Evolutionary conservation across 2,888 invertebrate genomes (phyloP).

Genomic region (Tinea pellionella): DNA sequence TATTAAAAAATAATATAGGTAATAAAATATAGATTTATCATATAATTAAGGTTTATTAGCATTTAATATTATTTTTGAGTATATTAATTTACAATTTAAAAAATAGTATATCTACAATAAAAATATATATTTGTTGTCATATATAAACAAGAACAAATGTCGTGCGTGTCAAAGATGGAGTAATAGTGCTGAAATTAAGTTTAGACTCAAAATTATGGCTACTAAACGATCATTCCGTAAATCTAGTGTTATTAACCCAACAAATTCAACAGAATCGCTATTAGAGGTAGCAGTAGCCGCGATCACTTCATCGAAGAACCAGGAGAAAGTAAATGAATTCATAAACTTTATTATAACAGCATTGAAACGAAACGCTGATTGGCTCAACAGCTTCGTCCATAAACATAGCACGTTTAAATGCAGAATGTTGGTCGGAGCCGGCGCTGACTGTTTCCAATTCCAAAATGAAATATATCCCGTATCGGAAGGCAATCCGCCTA

Average conservation of each 20-base stretch:
- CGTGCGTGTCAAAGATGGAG: not conserved
- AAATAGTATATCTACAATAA: too few relatives aligned
- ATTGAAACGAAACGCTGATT: constrained; percentile 44
- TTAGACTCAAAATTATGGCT: not conserved
- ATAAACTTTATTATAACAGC: constrained; percentile 43
- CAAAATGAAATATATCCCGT: constrained; percentile 53
- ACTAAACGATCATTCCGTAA: not conserved
- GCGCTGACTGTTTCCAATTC: constrained; percentile 52
- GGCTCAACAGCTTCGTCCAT: constrained; percentile 44
- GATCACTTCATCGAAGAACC: constrained; percentile 45
- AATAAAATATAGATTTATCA: too few relatives aligned
- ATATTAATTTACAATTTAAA: too few relatives aligned
- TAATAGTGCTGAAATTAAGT: not conserved
- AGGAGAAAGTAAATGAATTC: constrained; percentile 50
- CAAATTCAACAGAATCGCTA: constrained; percentile 23
- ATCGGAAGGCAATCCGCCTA: constrained; percentile 31
- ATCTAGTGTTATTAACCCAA: not conserved
- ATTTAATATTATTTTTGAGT: too few relatives aligned
- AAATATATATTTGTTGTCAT: not conserved
- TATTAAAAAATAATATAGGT: too few relatives aligned
- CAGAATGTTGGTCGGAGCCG: constrained; percentile 48
- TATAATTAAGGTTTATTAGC: too few relatives aligned
- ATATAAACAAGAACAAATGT: not conserved
- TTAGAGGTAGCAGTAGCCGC: constrained; percentile 52
- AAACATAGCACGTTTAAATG: constrained; percentile 47